Percentiles rank a stretch among this genome's conserved stretches.
Conservation (phyloP, 2,113 vertebrate genomes). For the Loxodonta africana region DNA sequence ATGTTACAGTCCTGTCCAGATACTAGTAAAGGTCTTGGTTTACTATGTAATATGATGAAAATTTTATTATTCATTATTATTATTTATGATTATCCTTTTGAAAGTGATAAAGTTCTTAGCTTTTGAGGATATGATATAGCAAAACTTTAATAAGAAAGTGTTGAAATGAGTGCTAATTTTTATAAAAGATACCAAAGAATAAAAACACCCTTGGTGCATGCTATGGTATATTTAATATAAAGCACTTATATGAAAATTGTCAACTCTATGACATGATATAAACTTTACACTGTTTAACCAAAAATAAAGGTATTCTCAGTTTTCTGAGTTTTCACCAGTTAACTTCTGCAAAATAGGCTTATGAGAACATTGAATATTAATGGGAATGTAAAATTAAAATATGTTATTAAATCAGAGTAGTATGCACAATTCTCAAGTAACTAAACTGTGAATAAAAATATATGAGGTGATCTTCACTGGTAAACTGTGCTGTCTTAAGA, state of each 20-base stretch:
- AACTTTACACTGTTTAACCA: not conserved
- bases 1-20: slow-evolving; percentile 4
- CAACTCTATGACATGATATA: not conserved
- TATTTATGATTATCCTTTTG: not conserved
- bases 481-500: not conserved
- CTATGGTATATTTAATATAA: not conserved
- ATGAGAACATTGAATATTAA: not conserved
- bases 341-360: not conserved
- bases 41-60: not conserved
- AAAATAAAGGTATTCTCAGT: not conserved
- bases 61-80: not conserved
- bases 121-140: not conserved
- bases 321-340: not conserved
- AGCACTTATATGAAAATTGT: not conserved
- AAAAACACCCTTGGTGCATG: not conserved
- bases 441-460: not conserved
- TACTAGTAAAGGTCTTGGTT: not conserved
- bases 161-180: not conserved
- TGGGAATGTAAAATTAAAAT: slow-evolving; percentile 14
- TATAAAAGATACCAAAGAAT: not conserved
- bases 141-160: not conserved
- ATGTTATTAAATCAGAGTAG: not conserved
- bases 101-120: not conserved
- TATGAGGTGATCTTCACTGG: not conserved
- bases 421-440: not conserved